Evolutionary conservation across 2,888 invertebrate species (phyloP).

Genomic region (Lottia gigantea): DNA sequence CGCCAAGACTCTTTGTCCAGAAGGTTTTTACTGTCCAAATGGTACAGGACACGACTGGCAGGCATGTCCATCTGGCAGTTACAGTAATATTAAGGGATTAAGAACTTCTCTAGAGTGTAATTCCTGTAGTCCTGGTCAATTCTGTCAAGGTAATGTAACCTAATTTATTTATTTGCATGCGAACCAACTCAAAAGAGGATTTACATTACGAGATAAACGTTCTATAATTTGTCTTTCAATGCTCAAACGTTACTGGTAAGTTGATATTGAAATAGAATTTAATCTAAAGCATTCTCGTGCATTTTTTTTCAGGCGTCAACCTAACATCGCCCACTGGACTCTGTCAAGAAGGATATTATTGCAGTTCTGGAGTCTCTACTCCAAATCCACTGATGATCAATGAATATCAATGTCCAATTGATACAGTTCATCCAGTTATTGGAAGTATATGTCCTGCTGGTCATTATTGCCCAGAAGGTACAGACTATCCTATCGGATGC

Average conservation of each 20-base stretch:
- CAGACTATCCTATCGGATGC: conserved; percentile 59
- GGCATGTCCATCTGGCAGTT: conserved; percentile 60
- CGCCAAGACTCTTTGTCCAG: conserved; percentile 53
- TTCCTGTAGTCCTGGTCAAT: conserved; percentile 51
- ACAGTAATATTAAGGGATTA: conserved; percentile 44
- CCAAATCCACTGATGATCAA: conserved; percentile 60
- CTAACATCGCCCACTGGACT: conserved; percentile 52
- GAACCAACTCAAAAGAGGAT: too few species aligned
- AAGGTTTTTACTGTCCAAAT: conserved; percentile 63
- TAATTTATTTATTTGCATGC: too few species aligned
- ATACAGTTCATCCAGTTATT: conserved; percentile 59
- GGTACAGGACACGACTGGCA: conserved; percentile 64
- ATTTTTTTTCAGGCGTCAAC: conserved; percentile 43
- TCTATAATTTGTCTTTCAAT: too few species aligned
- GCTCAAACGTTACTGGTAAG: too few species aligned
- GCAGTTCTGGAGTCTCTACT: conserved; percentile 53
- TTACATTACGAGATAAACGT: too few species aligned
- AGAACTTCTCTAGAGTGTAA: conserved; percentile 48
- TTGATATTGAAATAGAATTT: too few species aligned
- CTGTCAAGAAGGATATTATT: conserved; percentile 57
- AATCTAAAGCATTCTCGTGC: too few species aligned
- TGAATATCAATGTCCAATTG: conserved; percentile 59
- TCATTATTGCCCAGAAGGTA: conserved; percentile 57
- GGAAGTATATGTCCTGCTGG: conserved; percentile 60
- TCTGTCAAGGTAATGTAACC: conserved; percentile 47